These are phyloP conservation scores for Catharus ustulatus DNA, from an alignment of 2,797 vertebrate species.

Conservation along the genomic window DNA sequence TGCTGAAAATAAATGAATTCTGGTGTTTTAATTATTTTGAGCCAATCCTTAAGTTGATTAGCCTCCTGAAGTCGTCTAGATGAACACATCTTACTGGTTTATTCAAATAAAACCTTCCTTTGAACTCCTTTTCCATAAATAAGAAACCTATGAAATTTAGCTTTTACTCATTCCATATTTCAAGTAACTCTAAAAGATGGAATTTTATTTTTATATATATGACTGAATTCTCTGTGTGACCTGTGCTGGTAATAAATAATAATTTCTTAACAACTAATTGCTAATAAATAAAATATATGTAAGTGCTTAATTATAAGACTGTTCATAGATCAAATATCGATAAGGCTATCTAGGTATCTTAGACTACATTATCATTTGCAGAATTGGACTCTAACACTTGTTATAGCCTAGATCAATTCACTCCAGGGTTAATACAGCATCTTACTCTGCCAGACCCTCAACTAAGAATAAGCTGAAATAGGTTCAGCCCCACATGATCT, in stretches of 20 bases:
- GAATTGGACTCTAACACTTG: neutral
- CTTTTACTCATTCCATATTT: neutral
- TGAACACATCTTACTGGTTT: neutral
- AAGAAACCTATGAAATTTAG: neutral
- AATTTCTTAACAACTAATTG: neutral
- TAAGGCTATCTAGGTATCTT: neutral
- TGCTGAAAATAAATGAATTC: neutral
- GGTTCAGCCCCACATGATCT: neutral
- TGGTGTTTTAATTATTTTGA: neutral
- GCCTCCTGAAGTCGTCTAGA: neutral
- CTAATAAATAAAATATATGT: neutral
- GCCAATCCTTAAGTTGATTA: neutral
- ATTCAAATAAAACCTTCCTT: neutral
- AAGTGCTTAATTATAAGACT: neutral
- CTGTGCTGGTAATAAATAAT: neutral
- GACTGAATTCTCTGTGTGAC: neutral
- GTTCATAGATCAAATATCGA: neutral
- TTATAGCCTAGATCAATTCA: neutral
- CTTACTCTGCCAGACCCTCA: neutral
- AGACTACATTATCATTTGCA: rapidly evolving
- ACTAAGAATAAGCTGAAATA: neutral
- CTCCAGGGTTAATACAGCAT: neutral
- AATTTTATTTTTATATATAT: neutral
- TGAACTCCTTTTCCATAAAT: neutral
- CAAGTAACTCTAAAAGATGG: neutral